phyloP scores from a whole-genome alignment of 2,888 invertebrate genomes.

The Plebejus melissa region DNA sequence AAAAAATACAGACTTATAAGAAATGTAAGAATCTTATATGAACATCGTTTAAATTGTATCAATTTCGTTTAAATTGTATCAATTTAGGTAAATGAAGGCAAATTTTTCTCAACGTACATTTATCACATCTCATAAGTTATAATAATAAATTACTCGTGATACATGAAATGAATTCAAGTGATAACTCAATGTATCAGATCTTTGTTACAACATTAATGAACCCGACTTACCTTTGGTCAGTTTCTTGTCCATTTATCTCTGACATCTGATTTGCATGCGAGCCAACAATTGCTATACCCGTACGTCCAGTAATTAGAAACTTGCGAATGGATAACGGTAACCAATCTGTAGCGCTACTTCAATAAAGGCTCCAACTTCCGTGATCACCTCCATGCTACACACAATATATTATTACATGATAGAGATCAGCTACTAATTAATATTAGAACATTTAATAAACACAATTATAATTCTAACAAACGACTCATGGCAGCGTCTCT shows the following conservation, averaged over 20 bases:
- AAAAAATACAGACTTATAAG: not conserved
- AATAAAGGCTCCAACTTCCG: conserved; percentile 47
- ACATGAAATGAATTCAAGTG: not conserved
- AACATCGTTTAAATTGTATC: not conserved
- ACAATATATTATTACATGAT: conserved; percentile 1
- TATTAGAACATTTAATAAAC: not conserved
- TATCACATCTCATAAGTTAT: not conserved
- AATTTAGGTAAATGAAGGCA: not conserved
- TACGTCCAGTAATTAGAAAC: conserved; percentile 73
- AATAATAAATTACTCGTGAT: not conserved
- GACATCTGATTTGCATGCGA: conserved; percentile 65
- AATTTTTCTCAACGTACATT: not conserved
- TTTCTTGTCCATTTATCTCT: conserved; percentile 50
- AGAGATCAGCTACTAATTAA: not conserved
- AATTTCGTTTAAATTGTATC: not conserved
- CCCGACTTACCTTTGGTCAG: conserved; percentile 28
- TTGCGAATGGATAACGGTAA: conserved; percentile 62
- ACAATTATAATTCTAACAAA: not conserved
- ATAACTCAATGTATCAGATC: not conserved
- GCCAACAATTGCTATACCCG: conserved; percentile 58
- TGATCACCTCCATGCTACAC: conserved; percentile 33
- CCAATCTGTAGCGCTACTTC: conserved; percentile 51
- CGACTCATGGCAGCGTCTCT: not conserved
- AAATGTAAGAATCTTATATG: not conserved
- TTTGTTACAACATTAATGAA: conserved; percentile 5